Base-by-base conservation (phyloP, 2,888 invertebrate species). In the Tenthredo amoena region DNA sequence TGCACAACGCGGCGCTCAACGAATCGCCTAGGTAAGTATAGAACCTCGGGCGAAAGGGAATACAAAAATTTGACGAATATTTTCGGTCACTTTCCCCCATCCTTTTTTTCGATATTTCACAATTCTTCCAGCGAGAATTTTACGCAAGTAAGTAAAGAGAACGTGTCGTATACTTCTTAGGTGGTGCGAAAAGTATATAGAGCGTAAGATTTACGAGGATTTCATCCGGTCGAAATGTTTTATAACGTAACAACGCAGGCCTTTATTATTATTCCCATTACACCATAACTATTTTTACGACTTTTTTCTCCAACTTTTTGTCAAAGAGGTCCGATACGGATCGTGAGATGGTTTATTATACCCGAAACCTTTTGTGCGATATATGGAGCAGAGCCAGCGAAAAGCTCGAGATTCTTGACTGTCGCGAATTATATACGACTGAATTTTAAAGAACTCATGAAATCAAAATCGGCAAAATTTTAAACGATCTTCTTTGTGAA, bases 241-340 rank as follows among this genome's bases (percentile, higher is more conserved):
- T 87, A 88, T 87, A 87, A 86, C 86, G 87, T 89, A 89, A 89
- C 90, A 87, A 88, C 50, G 87, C 88, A 87, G 86, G 55, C 82
- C 83, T 37, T 88, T 87, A 88, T 90, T 87, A 89, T 90, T 89
- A 89, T 89, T 89, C 87, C 89, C 87, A 90, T 91, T 91, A 91
- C 90, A 87, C 90, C 87, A 87, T 89, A 88, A 90, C 89, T 89
- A 91, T 91, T 91, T 91, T 91, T 90, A 91, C 84, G 88, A 87
- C 88, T 88, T 88, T 87, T 88, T 88, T 84, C 26, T 81, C 21
- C 15, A 18, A 58, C 50, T 15, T 62, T 43, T 50, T 58, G 68
- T 84, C 72, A 68, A 87, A 86, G 10, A 43, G 72, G 21, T 72
- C 5, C 21, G 72, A 43, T 72, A 72, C 10, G 21, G 72, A 72